Percentiles rank a stretch among this genome's conserved stretches.
Evolutionary conservation across 2,113 vertebrate genomes (phyloP).

Genomic region (Scortum barcoo): DNA sequence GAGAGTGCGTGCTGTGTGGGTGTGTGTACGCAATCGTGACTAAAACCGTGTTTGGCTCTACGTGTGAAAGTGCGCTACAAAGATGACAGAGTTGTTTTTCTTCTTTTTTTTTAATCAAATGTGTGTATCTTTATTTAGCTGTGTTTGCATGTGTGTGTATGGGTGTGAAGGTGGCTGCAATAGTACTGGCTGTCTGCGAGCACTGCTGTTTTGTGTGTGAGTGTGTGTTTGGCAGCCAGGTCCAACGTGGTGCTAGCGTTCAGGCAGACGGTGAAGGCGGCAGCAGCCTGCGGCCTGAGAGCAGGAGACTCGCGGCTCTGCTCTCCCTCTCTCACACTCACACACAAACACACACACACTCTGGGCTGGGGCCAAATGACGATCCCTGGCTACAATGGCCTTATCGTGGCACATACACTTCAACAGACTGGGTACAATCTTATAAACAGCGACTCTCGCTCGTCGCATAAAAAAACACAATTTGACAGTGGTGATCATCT

Average conservation of each 20-base stretch:
- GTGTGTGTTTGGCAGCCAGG: conserved; percentile 78
- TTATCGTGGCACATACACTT: conserved; percentile 68
- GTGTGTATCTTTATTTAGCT: conserved; percentile 65
- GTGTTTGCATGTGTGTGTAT: conserved; percentile 63
- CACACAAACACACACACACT: conserved; percentile 40
- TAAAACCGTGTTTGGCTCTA: conserved; percentile 72
- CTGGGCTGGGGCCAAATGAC: conserved; percentile 74
- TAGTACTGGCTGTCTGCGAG: conserved; percentile 63
- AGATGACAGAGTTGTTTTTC: conserved; percentile 69
- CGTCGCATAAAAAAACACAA: conserved; percentile 56
- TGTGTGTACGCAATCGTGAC: conserved; percentile 72
- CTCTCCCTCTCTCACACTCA: conserved; percentile 32
- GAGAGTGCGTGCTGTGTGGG: conserved; percentile 59
- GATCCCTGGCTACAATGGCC: conserved; percentile 69
- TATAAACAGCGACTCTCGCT: conserved; percentile 58
- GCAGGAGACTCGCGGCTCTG: conserved; percentile 68
- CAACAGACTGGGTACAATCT: conserved; percentile 65
- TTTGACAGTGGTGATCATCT: conserved; percentile 57
- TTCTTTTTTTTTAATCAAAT: conserved; percentile 33
- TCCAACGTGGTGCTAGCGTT: conserved; percentile 67
- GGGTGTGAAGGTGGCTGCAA: conserved; percentile 70
- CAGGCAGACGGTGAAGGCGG: conserved; percentile 77
- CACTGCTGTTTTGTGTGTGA: conserved; percentile 55
- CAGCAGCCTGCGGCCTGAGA: conserved; percentile 76
- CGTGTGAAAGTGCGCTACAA: conserved; percentile 68